Evolutionary conservation across 2,113 vertebrate genomes (phyloP).

Genomic region (Pelobates fuscus): DNA sequence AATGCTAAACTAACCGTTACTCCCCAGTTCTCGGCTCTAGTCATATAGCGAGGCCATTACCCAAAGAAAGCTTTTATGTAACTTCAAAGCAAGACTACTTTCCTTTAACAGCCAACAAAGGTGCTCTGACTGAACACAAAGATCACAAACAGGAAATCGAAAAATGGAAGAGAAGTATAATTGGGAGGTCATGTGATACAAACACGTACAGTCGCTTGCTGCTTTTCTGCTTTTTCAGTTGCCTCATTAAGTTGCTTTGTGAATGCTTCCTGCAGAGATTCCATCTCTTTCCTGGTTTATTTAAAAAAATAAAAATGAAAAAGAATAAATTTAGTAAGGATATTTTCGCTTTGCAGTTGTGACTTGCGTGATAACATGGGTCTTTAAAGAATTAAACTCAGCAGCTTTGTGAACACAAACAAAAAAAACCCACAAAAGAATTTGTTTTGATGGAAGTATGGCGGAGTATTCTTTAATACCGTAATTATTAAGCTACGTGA

Average conservation of each 20-base stretch:
- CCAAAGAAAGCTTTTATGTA: constrained; percentile 24
- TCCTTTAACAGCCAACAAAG: constrained; percentile 37
- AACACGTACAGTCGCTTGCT: constrained; percentile 90
- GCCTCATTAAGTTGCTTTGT: constrained; percentile 96
- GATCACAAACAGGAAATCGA: constrained; percentile 38
- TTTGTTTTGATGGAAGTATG: too few species aligned
- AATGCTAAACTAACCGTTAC: constrained; percentile 17
- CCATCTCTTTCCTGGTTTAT: constrained; percentile 91
- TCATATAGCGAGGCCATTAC: constrained; percentile 38
- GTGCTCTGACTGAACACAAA: constrained; percentile 22
- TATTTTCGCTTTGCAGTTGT: too few species aligned
- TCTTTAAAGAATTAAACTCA: background rate
- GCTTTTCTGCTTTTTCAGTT: constrained; percentile 88
- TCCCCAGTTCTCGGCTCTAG: background rate
- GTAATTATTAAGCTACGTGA: too few species aligned
- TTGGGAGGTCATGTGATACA: constrained; percentile 32
- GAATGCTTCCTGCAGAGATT: constrained; percentile 90
- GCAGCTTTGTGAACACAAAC: too few species aligned
- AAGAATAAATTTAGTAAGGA: too few species aligned
- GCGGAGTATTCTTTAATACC: too few species aligned
- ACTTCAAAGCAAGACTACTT: constrained; percentile 27
- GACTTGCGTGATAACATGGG: too few species aligned
- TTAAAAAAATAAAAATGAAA: constrained; percentile 54
- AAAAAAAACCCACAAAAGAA: too few species aligned
- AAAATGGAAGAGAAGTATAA: constrained; percentile 20